Evolutionary conservation across 2,797 vertebrate genomes (phyloP).

Genomic region (Typhlichthys subterraneus): DNA sequence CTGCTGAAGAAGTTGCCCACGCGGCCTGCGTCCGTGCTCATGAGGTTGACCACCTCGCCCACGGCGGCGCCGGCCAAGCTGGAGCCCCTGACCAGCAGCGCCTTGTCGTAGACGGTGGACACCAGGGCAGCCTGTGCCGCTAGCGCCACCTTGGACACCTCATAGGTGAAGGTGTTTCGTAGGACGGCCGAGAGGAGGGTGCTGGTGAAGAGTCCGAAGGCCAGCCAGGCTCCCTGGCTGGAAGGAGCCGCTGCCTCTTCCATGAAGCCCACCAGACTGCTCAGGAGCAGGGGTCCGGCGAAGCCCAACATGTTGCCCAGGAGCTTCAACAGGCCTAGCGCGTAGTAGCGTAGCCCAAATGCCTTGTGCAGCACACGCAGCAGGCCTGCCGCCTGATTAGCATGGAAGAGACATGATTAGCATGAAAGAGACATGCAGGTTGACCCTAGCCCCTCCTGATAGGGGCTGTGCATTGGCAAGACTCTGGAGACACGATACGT

Average conservation of each 20-base stretch:
- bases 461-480: too few relatives aligned
- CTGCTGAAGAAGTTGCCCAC: slow-evolving; percentile 89
- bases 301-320: slow-evolving; percentile 80
- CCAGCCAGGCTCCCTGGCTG: slow-evolving; percentile 82
- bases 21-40: slow-evolving; percentile 89
- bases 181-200: slow-evolving; percentile 82
- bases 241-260: slow-evolving; percentile 82
- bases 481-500: too few relatives aligned
- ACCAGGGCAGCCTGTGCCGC: slow-evolving; percentile 82
- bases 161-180: slow-evolving; percentile 84
- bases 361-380: slow-evolving; percentile 80
- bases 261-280: slow-evolving; percentile 87
- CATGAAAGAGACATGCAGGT: too few relatives aligned
- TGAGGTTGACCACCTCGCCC: slow-evolving; percentile 91
- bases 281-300: slow-evolving; percentile 88
- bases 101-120: slow-evolving; percentile 86
- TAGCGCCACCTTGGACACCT: slow-evolving; percentile 84
- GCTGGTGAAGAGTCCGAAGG: slow-evolving; percentile 84
- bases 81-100: slow-evolving; percentile 79
- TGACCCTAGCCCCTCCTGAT: too few relatives aligned
- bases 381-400: slow-evolving; percentile 45
- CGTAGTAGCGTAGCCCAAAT: slow-evolving; percentile 84
- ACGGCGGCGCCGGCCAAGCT: slow-evolving; percentile 75
- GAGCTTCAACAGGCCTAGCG: slow-evolving; percentile 86
- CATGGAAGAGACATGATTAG: too few relatives aligned